Percentiles rank a stretch among this genome's conserved stretches.
Evolutionary conservation across 2,113 vertebrate genomes (phyloP).

Genomic region (Cairina moschata): DNA sequence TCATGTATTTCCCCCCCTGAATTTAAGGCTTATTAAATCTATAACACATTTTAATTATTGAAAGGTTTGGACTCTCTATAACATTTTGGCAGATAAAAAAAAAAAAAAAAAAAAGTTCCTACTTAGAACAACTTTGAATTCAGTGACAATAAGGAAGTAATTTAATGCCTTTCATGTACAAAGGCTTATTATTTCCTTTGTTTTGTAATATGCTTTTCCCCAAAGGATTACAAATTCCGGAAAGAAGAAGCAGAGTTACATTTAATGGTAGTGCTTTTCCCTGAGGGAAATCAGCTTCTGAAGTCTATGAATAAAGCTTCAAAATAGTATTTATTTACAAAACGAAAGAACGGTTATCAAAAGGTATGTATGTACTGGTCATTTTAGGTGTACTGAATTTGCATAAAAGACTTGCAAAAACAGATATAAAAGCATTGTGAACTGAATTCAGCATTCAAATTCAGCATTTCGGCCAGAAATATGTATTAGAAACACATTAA

Average conservation of each 20-base stretch:
- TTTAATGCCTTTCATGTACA: neutral
- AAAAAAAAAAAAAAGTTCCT: neutral
- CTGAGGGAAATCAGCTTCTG: neutral
- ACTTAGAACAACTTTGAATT: neutral
- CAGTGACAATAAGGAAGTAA: neutral
- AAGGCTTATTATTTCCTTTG: neutral
- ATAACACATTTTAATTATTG: neutral
- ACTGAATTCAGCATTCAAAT: neutral
- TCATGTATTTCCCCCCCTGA: neutral
- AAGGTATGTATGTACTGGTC: rapidly evolving
- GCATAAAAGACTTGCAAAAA: rapidly evolving
- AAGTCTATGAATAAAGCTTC: neutral
- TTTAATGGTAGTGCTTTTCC: neutral
- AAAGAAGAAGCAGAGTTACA: neutral
- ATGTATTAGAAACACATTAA: neutral
- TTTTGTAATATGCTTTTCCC: neutral
- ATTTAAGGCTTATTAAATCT: neutral
- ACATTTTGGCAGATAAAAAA: neutral
- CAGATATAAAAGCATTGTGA: neutral
- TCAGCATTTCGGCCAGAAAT: neutral
- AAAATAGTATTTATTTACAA: neutral
- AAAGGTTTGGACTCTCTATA: neutral
- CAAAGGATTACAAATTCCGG: neutral
- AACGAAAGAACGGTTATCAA: neutral
- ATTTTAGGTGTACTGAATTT: neutral